Evolutionary conservation across 2,797 vertebrate genomes (phyloP).

Genomic region (Leucoraja ocellata): DNA sequence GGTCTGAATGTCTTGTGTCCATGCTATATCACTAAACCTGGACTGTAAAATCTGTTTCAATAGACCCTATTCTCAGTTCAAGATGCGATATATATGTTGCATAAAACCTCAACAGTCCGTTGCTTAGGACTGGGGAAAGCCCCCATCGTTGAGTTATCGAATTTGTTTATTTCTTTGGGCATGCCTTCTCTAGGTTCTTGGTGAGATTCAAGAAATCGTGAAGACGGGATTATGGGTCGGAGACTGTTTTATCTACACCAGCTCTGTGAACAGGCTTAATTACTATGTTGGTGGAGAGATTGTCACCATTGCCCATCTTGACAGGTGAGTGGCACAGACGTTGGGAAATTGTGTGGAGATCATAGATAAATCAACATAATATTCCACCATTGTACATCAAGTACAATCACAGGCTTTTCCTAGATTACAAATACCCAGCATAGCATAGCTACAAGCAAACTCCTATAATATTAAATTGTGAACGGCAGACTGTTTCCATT

Average conservation of each 20-base stretch:
- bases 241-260: slow-evolving; percentile 98
- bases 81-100: background rate
- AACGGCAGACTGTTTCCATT: no score
- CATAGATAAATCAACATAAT: no score
- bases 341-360: background rate
- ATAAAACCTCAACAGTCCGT: background rate
- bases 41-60: background rate
- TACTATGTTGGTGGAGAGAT: slow-evolving; percentile 98
- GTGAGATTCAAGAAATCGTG: slow-evolving; percentile 96
- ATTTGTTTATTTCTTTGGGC: slow-evolving; percentile 37
- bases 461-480: no score
- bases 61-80: background rate
- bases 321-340: slow-evolving; percentile 66
- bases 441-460: no score
- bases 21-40: background rate
- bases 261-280: slow-evolving; percentile 96
- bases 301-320: slow-evolving; percentile 94
- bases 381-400: no score
- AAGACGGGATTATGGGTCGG: slow-evolving; percentile 97
- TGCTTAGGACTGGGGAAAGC: background rate
- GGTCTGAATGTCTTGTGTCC: no score
- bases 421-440: no score
- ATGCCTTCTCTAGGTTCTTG: slow-evolving; percentile 71
- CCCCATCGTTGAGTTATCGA: background rate
- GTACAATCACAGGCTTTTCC: no score